These are phyloP conservation scores for Vombatus ursinus DNA, from an alignment of 2,113 vertebrate genomes.

Conservation along the genomic window DNA sequence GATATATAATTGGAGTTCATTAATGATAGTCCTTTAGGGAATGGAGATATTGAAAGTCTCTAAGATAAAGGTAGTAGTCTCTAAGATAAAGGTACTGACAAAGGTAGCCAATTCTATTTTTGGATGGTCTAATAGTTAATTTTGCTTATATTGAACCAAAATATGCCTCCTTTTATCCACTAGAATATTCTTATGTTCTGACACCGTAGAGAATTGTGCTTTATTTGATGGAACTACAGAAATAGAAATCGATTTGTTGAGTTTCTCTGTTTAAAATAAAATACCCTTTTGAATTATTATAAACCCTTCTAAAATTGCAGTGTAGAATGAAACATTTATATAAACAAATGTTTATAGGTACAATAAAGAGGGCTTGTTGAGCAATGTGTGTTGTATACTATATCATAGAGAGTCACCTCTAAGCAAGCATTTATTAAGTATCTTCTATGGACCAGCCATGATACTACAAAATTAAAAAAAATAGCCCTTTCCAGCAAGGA, in stretches of 20 bases:
- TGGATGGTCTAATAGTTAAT: neutral
- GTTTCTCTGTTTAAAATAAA: neutral
- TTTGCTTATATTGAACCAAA: neutral
- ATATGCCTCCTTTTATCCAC: neutral
- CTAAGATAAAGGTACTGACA: neutral
- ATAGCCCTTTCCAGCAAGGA: neutral
- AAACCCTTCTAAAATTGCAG: neutral
- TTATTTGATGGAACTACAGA: neutral
- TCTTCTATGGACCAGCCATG: neutral
- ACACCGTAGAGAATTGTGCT: neutral
- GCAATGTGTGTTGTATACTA: neutral
- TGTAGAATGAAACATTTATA: neutral
- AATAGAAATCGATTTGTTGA: neutral
- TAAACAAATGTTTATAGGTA: neutral
- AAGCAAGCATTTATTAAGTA: neutral
- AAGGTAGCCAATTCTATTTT: neutral
- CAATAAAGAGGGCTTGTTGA: neutral
- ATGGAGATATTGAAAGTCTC: neutral
- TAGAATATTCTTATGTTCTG: neutral
- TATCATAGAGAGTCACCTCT: too few species aligned
- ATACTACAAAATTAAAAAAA: neutral
- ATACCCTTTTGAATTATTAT: neutral
- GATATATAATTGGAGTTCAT: neutral
- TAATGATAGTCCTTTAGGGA: neutral
- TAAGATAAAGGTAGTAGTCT: neutral